Conservation (phyloP, 2,888 invertebrate species). For the Microdon myrmicae region DNA sequence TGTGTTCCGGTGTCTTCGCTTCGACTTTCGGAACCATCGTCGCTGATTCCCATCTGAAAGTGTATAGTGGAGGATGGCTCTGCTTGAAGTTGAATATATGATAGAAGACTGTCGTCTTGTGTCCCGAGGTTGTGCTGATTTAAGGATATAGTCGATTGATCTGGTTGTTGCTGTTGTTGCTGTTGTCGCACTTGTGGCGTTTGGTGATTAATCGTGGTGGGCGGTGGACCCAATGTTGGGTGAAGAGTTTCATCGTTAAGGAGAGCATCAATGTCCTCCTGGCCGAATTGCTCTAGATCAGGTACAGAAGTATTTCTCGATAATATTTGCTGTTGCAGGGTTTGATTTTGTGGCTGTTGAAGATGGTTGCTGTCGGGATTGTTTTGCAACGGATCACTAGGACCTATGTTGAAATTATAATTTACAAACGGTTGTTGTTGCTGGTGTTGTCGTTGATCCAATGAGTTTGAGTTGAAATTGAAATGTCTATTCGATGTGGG, state of each 20-base stretch:
- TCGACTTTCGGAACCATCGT: conserved; percentile 59
- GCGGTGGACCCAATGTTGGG: conserved; percentile 40
- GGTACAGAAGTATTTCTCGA: conserved; percentile 56
- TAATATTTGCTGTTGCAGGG: conserved; percentile 54
- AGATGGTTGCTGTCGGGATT: conserved; percentile 21
- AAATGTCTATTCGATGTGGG: conserved; percentile 52
- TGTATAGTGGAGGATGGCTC: conserved; percentile 60
- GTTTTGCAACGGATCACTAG: conserved; percentile 58
- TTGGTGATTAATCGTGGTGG: conserved; percentile 32
- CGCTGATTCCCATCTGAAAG: conserved; percentile 63
- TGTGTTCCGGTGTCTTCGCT: conserved; percentile 58
- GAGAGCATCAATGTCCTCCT: conserved; percentile 63
- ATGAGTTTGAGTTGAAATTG: conserved; percentile 48
- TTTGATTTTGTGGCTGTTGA: conserved; percentile 12
- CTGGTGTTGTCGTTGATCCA: conserved; percentile 39
- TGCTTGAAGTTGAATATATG: conserved; percentile 64
- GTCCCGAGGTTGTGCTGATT: conserved; percentile 40
- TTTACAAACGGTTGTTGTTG: conserved; percentile 59
- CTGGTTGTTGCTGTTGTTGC: conserved; percentile 15
- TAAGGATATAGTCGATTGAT: conserved; percentile 31
- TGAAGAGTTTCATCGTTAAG: conserved; percentile 62
- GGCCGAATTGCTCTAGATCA: conserved; percentile 58
- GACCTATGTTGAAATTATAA: conserved; percentile 60
- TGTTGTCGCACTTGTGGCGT: conserved; percentile 23
- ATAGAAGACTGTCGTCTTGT: conserved; percentile 61